Evolutionary conservation across 2,888 invertebrate species (phyloP).

Genomic region (Neoascia interrupta): DNA sequence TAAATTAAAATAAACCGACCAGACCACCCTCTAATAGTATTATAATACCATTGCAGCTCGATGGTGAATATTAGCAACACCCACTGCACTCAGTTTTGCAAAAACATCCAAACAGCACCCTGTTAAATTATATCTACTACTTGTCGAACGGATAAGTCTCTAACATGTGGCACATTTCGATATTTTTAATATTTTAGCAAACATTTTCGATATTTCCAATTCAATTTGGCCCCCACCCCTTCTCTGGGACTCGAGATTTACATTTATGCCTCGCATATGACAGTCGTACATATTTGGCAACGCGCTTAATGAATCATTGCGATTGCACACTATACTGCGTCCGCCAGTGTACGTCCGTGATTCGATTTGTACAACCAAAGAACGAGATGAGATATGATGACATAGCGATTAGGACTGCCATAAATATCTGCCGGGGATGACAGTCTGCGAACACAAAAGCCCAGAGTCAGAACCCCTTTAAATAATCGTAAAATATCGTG

Average conservation of each 20-base stretch:
- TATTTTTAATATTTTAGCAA: slow-evolving; percentile 64
- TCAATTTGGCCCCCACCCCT: slow-evolving; percentile 45
- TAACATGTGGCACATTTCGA: slow-evolving; percentile 68
- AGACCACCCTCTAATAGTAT: slow-evolving; percentile 62
- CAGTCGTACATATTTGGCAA: slow-evolving; percentile 51
- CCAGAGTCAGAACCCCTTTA: slow-evolving; percentile 60
- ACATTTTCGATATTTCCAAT: slow-evolving; percentile 55
- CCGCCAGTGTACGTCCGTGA: slow-evolving; percentile 3
- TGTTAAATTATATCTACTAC: background rate
- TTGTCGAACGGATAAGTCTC: background rate
- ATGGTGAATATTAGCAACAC: background rate
- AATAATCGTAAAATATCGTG: slow-evolving; percentile 70
- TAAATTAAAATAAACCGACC: slow-evolving; percentile 51
- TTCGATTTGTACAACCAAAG: slow-evolving; percentile 60
- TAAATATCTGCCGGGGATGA: slow-evolving; percentile 63
- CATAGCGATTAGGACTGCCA: slow-evolving; percentile 67
- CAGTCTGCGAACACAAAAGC: slow-evolving; percentile 56
- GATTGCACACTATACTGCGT: slow-evolving; percentile 45
- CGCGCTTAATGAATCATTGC: slow-evolving; percentile 65
- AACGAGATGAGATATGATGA: slow-evolving; percentile 67
- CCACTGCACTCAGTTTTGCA: slow-evolving; percentile 20
- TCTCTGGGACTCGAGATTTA: slow-evolving; percentile 36
- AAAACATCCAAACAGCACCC: slow-evolving; percentile 1
- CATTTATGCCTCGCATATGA: slow-evolving; percentile 68
- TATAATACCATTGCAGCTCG: slow-evolving; percentile 45